Evolutionary conservation across 2,888 invertebrate species (phyloP), one percentile per base, ranked within the genome.

Genomic region (Macrosoma leucophasiata): DNA sequence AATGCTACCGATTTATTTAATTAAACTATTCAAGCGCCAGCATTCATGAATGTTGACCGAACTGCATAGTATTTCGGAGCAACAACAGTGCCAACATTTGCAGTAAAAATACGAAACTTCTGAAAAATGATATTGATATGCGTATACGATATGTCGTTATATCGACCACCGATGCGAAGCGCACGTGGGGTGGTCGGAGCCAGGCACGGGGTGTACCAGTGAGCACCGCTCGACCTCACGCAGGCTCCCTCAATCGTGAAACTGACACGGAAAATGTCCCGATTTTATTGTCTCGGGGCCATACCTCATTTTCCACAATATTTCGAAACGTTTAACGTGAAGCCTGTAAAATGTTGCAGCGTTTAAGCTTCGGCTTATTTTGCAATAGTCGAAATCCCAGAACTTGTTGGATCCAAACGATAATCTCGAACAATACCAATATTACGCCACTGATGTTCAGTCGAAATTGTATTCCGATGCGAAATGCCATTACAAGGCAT

Each of bases 401-500:
- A 32, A 32, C 25, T 22, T 24, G 23, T 41, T 37, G 37, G 27
- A 41, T 38, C 36, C 35, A 36, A 56, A 52, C 61, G 62, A 66
- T 66, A 62, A 68, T 59, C 60, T 61, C 54, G 49, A 48, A 77
- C 73, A 76, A 76, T 69, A 59, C 60, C 46, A 46, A 43, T 58
- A 57, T 77, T 74, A 58, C 74, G 56, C 62, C 68, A 75, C 59
- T 58, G 64, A 66, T 66, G 61, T 65, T 65, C 60, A 68, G 57
- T 67, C 67, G 62, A 66, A 67, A n/a, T n/a, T n/a, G n/a, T n/a
- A n/a, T n/a, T n/a, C n/a, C n/a, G n/a, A n/a, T n/a, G 61, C 60
- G 54, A 66, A 62, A 68, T 67, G 61, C 64, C 59, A 66, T 68
- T 72, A 76, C 70, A 62, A 50, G 61, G 73, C 58, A 81, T 79